Conservation (phyloP, 2,888 invertebrate species). For the Gastracanthus pulcherrimus region DNA sequence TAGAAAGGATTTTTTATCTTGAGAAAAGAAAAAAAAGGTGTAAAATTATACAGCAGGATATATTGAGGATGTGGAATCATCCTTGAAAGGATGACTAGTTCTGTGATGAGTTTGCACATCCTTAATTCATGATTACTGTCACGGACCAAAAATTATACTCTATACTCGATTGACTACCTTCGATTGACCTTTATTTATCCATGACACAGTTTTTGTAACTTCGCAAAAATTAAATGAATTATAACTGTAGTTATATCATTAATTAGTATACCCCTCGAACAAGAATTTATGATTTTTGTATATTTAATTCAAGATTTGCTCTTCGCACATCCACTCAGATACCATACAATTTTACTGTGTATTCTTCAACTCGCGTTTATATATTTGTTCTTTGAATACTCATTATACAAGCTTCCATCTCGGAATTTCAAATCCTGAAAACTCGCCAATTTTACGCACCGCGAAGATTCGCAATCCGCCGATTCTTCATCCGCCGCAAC, state of each 20-base stretch:
- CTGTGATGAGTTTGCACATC: not conserved
- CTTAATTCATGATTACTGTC: not conserved
- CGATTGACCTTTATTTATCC: not conserved
- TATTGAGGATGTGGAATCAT: not conserved
- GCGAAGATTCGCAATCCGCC: too few relatives aligned
- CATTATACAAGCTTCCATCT: not conserved
- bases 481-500: not conserved
- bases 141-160: not conserved
- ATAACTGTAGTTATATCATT: too few relatives aligned
- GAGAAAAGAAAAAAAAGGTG: too few relatives aligned
- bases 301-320: too few relatives aligned
- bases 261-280: too few relatives aligned
- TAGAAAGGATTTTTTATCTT: too few relatives aligned
- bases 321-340: too few relatives aligned
- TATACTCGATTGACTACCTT: not conserved
- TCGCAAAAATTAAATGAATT: not conserved
- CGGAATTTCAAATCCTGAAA: not conserved
- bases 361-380: too few relatives aligned
- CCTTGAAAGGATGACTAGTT: constrained; percentile 13
- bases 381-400: not conserved
- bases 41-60: not conserved
- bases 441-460: not conserved
- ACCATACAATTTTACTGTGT: too few relatives aligned
- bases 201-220: not conserved
- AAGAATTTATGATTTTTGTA: too few relatives aligned